Conservation (phyloP, 1,140 invertebrate species). For the Arion vulgaris region DNA sequence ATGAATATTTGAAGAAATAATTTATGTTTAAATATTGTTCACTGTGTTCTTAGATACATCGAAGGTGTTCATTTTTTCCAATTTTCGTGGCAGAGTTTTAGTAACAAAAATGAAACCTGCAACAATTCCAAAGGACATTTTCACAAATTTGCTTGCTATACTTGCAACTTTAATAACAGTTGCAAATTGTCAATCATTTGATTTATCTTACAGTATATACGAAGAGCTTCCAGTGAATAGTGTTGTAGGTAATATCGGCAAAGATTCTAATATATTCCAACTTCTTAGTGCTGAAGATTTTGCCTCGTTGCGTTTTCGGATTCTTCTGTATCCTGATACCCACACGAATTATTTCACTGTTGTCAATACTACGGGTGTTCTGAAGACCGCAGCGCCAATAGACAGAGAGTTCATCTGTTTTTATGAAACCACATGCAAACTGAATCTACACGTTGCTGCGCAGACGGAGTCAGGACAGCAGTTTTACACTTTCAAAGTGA, state of each 20-base stretch:
- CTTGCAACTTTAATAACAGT: not conserved
- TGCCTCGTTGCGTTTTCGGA: slow-evolving; percentile 25
- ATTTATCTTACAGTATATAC: slow-evolving; percentile 37
- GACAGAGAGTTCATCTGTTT: slow-evolving; percentile 49
- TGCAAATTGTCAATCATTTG: slow-evolving; percentile 5
- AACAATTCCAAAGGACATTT: too few relatives aligned
- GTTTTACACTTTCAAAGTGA: slow-evolving; percentile 49
- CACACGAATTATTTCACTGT: slow-evolving; percentile 32
- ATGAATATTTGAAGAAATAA: too few relatives aligned
- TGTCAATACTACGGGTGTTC: slow-evolving; percentile 34
- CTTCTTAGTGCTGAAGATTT: slow-evolving; percentile 36
- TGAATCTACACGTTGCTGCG: slow-evolving; percentile 42
- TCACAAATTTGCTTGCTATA: too few relatives aligned
- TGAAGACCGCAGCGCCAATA: slow-evolving; percentile 39
- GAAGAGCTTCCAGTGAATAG: slow-evolving; percentile 30
- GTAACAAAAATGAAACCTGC: too few relatives aligned
- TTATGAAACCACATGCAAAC: slow-evolving; percentile 49
- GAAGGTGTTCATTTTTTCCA: too few relatives aligned
- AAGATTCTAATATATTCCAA: slow-evolving; percentile 40
- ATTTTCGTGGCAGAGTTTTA: too few relatives aligned
- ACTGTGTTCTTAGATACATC: too few relatives aligned
- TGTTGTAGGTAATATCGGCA: slow-evolving; percentile 34
- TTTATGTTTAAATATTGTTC: too few relatives aligned
- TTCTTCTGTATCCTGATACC: slow-evolving; percentile 24
- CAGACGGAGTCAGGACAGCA: slow-evolving; percentile 38